phyloP scores from a whole-genome alignment of 2,888 invertebrate species.

The Boloria euphrosyne region DNA sequence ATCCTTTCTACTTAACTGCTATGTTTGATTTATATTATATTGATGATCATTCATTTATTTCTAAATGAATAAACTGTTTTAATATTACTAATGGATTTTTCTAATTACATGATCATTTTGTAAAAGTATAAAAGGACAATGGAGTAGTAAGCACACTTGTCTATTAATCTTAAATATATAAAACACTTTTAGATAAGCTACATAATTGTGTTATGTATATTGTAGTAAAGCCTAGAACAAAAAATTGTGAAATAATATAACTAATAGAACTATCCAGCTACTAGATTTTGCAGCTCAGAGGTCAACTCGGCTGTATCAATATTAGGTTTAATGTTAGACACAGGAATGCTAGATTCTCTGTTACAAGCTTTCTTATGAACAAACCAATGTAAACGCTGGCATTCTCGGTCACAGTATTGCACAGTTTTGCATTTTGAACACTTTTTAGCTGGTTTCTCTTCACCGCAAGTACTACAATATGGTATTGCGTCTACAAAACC shows the following conservation, averaged over 20 bases:
- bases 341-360: constrained; percentile 78
- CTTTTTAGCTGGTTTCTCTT: constrained; percentile 94
- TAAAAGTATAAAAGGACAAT: constrained; percentile 17
- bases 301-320: constrained; percentile 77
- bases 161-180: constrained; percentile 6
- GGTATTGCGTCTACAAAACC: constrained; percentile 87
- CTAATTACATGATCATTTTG: constrained; percentile 1
- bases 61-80: too few relatives aligned
- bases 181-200: constrained; percentile 9
- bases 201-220: constrained; percentile 1
- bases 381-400: constrained; percentile 97
- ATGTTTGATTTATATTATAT: too few relatives aligned
- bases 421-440: constrained; percentile 97
- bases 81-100: too few relatives aligned
- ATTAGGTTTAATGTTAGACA: constrained; percentile 52
- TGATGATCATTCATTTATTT: too few relatives aligned
- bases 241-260: not conserved
- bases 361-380: constrained; percentile 94
- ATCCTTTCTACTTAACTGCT: too few relatives aligned
- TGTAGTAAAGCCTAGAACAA: not conserved
- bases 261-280: constrained; percentile 60
- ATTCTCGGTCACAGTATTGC: constrained; percentile 96
- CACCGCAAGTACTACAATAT: constrained; percentile 92
- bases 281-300: constrained; percentile 77
- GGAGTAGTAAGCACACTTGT: constrained; percentile 11